Evolutionary conservation across 2,797 vertebrate species (phyloP), one percentile per base, ranked within the genome.

Genomic region (Labroides dimidiatus): DNA sequence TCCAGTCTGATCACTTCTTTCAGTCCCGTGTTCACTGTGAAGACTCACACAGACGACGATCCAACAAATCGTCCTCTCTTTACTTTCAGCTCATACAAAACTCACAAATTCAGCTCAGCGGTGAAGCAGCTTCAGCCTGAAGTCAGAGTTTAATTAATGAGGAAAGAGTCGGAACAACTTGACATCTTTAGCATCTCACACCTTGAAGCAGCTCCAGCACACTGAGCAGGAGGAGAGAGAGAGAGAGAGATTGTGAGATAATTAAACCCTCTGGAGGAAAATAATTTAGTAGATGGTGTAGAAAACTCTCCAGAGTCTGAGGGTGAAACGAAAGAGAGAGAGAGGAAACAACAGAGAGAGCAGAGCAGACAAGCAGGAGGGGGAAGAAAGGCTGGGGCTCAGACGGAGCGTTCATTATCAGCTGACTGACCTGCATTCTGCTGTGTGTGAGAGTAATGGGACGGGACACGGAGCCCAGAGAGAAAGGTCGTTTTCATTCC

Each of bases 371-470:
- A 14, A 80, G 72, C 51, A 76, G 65, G 76, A 72, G 70, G 74
- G 81, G 75, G 47, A 63, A 87, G 74, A 77, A 79, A 87, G 84
- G 75, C 85, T 70, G 76, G 72, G 81, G 54, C 77, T 84, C 82
- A 90, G 86, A 86, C 78, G 75, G 77, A 87, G 82, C 84, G 91
- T 91, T 93, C 90, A 91, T 92, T 89, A 90, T 87, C 84, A 89
- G 79, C 89, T 87, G 82, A 88, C 82, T 84, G 80, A 90, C 82
- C 89, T 87, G 77, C 80, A 85, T 85, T 84, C 83, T 87, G 81
- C 78, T n/a, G 86, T 62, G 77, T 72, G 85, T 87, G 89, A 92
- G 88, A 68, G 84, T 90, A 92, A 92, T 89, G 80, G 84, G 73
- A 85, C 85, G 89, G 83, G 89, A 91, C 91, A 92, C 77, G 64